A percentile compares a stretch with the other conserved stretches of the same genome.
Evolutionary conservation across 1,140 invertebrate genomes (phyloP).

Genomic region (Galleria mellonella): DNA sequence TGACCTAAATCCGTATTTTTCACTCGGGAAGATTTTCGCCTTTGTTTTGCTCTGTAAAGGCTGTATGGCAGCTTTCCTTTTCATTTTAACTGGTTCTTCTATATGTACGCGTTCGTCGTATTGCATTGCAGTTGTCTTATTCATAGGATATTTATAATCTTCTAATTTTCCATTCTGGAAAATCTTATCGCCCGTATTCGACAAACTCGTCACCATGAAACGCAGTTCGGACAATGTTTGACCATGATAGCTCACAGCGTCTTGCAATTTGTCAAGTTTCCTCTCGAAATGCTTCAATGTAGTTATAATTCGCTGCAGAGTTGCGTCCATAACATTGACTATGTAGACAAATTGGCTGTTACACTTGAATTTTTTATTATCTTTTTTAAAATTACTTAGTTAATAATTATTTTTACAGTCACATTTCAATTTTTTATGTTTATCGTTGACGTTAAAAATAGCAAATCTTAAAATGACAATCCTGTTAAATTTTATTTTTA

Average conservation of each 20-base stretch:
- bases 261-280: slow-evolving; percentile 52
- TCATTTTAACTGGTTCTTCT: slow-evolving; percentile 13
- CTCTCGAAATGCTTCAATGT: slow-evolving; percentile 49
- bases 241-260: slow-evolving; percentile 41
- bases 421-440: neutral
- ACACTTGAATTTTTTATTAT: slow-evolving; percentile 13
- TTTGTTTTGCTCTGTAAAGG: slow-evolving; percentile 15
- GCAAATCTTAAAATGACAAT: no score
- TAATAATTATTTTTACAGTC: neutral
- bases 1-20: neutral
- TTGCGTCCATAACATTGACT: slow-evolving; percentile 21
- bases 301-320: slow-evolving; percentile 30
- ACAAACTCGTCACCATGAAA: slow-evolving; percentile 35
- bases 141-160: slow-evolving; percentile 14
- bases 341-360: slow-evolving; percentile 21
- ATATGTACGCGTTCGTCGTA: slow-evolving; percentile 10
- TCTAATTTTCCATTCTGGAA: slow-evolving; percentile 14
- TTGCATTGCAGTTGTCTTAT: slow-evolving; percentile 27
- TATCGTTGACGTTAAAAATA: no score
- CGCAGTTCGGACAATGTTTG: slow-evolving; percentile 39
- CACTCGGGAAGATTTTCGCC: slow-evolving; percentile 8
- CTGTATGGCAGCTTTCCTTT: slow-evolving; percentile 15
- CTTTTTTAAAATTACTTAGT: neutral
- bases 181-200: slow-evolving; percentile 12
- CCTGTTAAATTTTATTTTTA: no score